Evolutionary conservation across 2,888 invertebrate genomes (phyloP), one percentile per base, ranked within the genome.

Genomic region (Anticlea derivata): DNA sequence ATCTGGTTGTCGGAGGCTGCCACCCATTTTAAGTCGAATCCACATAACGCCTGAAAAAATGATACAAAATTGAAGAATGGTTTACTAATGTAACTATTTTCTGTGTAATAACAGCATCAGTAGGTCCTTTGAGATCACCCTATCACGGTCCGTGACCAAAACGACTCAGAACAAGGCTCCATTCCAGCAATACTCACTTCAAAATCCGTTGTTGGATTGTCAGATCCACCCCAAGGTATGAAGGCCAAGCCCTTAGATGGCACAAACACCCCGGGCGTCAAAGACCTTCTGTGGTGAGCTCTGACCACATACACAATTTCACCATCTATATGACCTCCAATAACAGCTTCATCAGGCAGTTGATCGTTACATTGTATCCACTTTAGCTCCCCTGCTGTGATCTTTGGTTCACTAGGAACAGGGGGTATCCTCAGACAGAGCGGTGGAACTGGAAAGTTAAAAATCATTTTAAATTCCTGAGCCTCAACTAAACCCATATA

Each of bases 221-320:
- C 94, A 7, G 79, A 90, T 7, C 96, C 95, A 11, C 96, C 96
- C 95, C 95, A 96, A 34, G 96, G 81, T 7, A 96, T 80, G 68
- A 94, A 96, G 55, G 93, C 93, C 0, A 92, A 87, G 6, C 94
- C 93, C 68, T 95, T 94, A 7, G 94, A 93, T 3, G 95, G 93
- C 34, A 94, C 91, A 59, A 95, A 92, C 79, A 96, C 96, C 13
- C 97, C 97, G 39, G 96, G 96, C 56, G 96, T 92, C 29, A 96
- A 76, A n/a, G 93, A 95, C 5, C 94, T 94, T 60, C 93, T 93
- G 72, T 95, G 95, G 11, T 82, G 80, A 1, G 95, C 94, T 66
- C 96, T 92, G 8, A 94, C 93, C 1, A 96, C 92, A 68, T 92
- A 95, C 4, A 95, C 69, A 1, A 92, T 86, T 68, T 94, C 94